Conservation (phyloP, 1,140 invertebrate genomes). For the Chrysoperla carnea region DNA sequence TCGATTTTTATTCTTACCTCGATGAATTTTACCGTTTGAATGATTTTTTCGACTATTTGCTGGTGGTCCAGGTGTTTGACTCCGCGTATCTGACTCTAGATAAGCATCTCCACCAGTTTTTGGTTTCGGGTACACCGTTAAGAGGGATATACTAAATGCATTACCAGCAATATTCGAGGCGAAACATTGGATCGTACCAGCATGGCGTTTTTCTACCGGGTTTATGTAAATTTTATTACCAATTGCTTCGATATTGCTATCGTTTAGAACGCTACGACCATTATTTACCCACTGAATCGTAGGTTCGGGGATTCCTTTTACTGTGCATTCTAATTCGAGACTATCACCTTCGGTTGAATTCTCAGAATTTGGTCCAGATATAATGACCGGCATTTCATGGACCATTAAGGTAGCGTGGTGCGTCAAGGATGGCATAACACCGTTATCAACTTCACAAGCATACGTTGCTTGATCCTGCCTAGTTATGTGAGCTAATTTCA, state of each 20-base stretch:
- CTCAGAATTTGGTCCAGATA: constrained; percentile 28
- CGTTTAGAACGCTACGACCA: constrained; percentile 41
- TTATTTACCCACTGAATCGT: constrained; percentile 70
- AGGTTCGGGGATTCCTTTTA: constrained; percentile 50
- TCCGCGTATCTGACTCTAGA: neutral
- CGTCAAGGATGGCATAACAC: constrained; percentile 22
- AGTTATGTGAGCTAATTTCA: constrained; percentile 40
- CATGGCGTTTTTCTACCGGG: constrained; percentile 58
- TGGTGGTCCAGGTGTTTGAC: constrained; percentile 1
- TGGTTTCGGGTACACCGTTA: constrained; percentile 58
- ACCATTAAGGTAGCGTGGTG: constrained; percentile 28
- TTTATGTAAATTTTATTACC: constrained; percentile 30
- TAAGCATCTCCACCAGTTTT: constrained; percentile 29
- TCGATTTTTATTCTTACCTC: constrained; percentile 20
- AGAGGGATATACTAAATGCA: constrained; percentile 34
- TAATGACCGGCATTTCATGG: constrained; percentile 39
- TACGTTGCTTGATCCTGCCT: constrained; percentile 49
- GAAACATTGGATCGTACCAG: constrained; percentile 79
- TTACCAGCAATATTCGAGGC: constrained; percentile 67
- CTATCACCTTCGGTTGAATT: constrained; percentile 44
- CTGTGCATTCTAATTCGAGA: constrained; percentile 42
- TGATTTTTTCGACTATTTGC: constrained; percentile 4
- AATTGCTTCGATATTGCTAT: constrained; percentile 27
- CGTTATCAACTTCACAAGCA: constrained; percentile 37
- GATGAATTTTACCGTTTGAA: constrained; percentile 11